Evolutionary conservation across 2,888 invertebrate species (phyloP).

Genomic region (Bellardia bayeri): DNA sequence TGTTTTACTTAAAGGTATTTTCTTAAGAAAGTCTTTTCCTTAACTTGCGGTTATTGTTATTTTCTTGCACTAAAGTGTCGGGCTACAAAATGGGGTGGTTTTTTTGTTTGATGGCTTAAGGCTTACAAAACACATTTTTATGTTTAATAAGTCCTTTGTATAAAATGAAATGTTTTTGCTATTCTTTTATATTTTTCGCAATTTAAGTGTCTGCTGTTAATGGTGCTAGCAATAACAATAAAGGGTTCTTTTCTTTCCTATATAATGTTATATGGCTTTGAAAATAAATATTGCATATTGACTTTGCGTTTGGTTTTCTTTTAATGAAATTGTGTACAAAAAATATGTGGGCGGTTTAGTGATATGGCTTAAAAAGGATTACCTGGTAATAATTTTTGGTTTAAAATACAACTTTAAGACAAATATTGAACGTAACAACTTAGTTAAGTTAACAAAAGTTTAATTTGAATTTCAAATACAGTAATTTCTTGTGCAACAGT

Average conservation of each 20-base stretch:
- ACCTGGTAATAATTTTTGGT: not conserved
- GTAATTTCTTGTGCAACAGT: not conserved
- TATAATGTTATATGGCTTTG: slow-evolving; percentile 41
- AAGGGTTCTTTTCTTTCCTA: not conserved
- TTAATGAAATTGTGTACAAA: slow-evolving; percentile 15
- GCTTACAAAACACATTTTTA: slow-evolving; percentile 14
- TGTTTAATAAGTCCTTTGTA: not conserved
- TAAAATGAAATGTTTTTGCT: slow-evolving; percentile 25
- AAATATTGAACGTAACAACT: not conserved
- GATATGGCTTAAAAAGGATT: not conserved
- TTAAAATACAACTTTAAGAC: not conserved
- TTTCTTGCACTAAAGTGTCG: not conserved
- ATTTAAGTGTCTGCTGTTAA: slow-evolving; percentile 1
- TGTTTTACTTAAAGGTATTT: slow-evolving; percentile 7
- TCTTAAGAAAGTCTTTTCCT: slow-evolving; percentile 11
- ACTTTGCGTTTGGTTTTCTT: slow-evolving; percentile 34
- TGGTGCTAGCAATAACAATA: not conserved
- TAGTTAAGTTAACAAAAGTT: not conserved
- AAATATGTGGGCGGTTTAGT: not conserved
- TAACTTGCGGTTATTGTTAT: slow-evolving; percentile 32
- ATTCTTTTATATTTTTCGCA: slow-evolving; percentile 6
- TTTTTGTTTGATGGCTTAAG: not conserved
- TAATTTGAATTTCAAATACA: not conserved
- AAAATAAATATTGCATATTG: slow-evolving; percentile 10
- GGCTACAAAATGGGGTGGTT: not conserved